Conservation (phyloP, 2,113 vertebrate species). For the Hippocampus zosterae region DNA sequence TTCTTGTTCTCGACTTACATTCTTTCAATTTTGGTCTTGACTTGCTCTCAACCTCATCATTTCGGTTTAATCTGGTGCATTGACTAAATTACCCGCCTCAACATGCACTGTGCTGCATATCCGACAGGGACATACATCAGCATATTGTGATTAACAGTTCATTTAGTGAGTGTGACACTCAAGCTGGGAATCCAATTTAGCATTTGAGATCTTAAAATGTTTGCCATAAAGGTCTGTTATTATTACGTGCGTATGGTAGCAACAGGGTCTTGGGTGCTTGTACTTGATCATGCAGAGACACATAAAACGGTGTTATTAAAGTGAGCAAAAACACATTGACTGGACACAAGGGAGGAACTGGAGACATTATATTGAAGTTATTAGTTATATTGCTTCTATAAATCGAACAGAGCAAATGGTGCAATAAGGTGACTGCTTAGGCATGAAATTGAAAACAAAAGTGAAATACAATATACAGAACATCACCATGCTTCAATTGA, state of each 20-base stretch:
- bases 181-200: neutral
- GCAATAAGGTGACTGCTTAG: slow-evolving; percentile 54
- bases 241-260: neutral
- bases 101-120: neutral
- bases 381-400: slow-evolving; percentile 57
- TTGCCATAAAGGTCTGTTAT: neutral
- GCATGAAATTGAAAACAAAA: slow-evolving; percentile 66
- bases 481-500: slow-evolving; percentile 21
- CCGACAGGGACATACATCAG: neutral
- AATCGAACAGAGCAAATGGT: slow-evolving; percentile 52
- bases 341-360: slow-evolving; percentile 38
- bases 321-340: slow-evolving; percentile 23
- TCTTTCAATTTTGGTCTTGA: neutral
- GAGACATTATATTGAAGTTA: slow-evolving; percentile 51
- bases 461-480: slow-evolving; percentile 34
- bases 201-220: neutral
- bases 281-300: slow-evolving; percentile 21
- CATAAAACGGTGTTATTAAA: slow-evolving; percentile 34
- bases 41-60: neutral
- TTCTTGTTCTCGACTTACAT: neutral
- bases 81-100: neutral
- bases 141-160: neutral
- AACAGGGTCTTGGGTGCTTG: slow-evolving; percentile 2
- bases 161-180: neutral
- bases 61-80: neutral